Base-by-base conservation (phyloP, 2,113 vertebrate species). In the Eretmochelys imbricata region DNA sequence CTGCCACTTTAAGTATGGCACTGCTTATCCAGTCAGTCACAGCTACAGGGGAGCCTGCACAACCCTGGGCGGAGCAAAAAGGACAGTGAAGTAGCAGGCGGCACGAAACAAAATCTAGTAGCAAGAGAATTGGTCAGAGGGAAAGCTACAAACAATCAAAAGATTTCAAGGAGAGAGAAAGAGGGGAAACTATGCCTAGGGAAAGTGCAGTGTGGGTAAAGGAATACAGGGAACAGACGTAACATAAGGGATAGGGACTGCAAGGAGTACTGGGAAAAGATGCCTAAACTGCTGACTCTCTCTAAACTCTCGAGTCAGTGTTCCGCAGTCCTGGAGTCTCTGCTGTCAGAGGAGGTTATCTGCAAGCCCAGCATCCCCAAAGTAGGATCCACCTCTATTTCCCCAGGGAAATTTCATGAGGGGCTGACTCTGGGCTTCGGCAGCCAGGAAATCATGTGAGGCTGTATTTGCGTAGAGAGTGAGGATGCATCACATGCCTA, bases 371-470 rank as follows among this genome's bases (percentile, higher is more conserved):
- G 81, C 89, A 82, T 90, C 84, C 42, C 81, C 75, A 79, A 82
- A 87, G 49, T 0, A 29, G 82, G 89, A 88, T 55, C 93, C 94
- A 88, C 42, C 90, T 93, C 90, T 80, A 69, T 55, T 10, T 65
- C 85, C 81, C 84, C 2, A 14, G 78, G 79, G 53, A 14, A 24
- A 22, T 2, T 81, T 89, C 86, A 38, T 65, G 25, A 78, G 50
- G 50, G 80, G 86, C 86, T 88, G 93, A 42, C 84, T 88, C 35
- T 4, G 6, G 59, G 87, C 84, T 92, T 89, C 91, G 89, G 94
- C 88, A 51, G 90, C 94, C 89, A 59, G 93, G 89, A 96, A 97
- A 80, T 92, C 91, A 89, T 79, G 24, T 65, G 85, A 82, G 87
- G 31, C 49, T 80, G 46, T 80, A 42, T 92, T 91, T 89, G 89